Conservation (phyloP, 2,888 invertebrate species). For the Deladenus siricidicola region DNA sequence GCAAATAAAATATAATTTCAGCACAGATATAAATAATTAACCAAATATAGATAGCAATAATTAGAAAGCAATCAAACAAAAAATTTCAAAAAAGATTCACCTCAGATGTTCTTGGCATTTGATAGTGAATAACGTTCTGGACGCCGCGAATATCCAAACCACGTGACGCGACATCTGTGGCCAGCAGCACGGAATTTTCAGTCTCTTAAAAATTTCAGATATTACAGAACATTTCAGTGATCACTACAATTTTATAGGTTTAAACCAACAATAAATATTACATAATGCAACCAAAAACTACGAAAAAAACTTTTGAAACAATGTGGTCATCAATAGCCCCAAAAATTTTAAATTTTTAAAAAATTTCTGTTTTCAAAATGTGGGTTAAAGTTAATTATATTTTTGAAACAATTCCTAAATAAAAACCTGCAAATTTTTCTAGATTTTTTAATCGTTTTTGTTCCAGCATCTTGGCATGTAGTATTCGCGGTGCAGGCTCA, state of each 20-base stretch:
- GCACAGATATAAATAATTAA: no score
- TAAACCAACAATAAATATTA: neutral
- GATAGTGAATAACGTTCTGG: constrained; percentile 91
- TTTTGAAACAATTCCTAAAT: neutral
- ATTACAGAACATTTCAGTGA: no score
- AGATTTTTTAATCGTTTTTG: constrained; percentile 83
- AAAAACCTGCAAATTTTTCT: constrained; percentile 64
- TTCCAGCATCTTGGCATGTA: constrained; percentile 74
- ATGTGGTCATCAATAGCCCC: no score
- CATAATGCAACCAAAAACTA: neutral
- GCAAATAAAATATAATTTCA: neutral
- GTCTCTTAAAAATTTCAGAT: constrained; percentile 41
- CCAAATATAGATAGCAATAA: no score
- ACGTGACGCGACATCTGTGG: constrained; percentile 91
- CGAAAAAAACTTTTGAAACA: no score
- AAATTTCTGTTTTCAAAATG: neutral
- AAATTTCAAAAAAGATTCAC: constrained; percentile 53
- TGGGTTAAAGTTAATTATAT: no score
- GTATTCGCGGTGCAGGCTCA: constrained; percentile 60
- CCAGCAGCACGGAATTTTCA: constrained; percentile 69
- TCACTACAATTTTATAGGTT: no score
- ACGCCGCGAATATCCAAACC: constrained; percentile 89
- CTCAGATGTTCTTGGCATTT: constrained; percentile 86
- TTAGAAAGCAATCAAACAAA: neutral
- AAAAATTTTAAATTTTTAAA: constrained; percentile 59